A percentile compares a stretch with the other conserved stretches of the same genome.
Evolutionary conservation across 1,140 invertebrate species (phyloP).

Genomic region (Drosophila elegans): DNA sequence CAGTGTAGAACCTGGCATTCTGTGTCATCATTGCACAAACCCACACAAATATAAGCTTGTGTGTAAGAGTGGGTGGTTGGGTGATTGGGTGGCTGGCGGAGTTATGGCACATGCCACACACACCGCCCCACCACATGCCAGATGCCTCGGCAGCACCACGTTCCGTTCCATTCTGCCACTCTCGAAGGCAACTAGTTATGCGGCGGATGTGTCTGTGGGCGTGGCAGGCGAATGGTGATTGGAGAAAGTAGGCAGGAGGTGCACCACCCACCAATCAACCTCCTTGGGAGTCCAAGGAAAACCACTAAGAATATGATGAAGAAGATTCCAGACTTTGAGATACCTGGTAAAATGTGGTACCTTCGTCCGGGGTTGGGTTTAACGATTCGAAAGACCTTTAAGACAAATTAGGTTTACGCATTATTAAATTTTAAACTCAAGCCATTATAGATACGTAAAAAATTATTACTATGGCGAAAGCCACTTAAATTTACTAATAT

Average conservation of each 20-base stretch:
- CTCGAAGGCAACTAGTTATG: constrained; percentile 72
- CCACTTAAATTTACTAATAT: too few species aligned
- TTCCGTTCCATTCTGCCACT: constrained; percentile 51
- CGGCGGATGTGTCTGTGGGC: constrained; percentile 53
- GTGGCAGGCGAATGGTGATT: constrained; percentile 29
- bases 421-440: too few species aligned
- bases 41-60: constrained; percentile 19
- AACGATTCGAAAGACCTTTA: background rate
- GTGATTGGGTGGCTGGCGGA: constrained; percentile 11
- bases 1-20: constrained; percentile 39
- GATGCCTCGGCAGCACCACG: constrained; percentile 56
- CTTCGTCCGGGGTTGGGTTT: background rate
- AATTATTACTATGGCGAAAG: too few species aligned
- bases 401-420: too few species aligned
- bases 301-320: constrained; percentile 2
- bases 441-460: too few species aligned
- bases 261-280: constrained; percentile 30
- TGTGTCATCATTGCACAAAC: constrained; percentile 50
- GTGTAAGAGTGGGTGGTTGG: constrained; percentile 7
- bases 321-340: background rate
- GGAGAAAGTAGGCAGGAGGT: constrained; percentile 8
- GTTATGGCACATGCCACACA: constrained; percentile 61
- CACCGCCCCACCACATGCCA: constrained; percentile 48
- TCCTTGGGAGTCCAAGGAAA: constrained; percentile 19
- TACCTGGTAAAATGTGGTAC: constrained; percentile 1